phyloP scores from a whole-genome alignment of 2,113 vertebrate species.

The Alectura lathami region DNA sequence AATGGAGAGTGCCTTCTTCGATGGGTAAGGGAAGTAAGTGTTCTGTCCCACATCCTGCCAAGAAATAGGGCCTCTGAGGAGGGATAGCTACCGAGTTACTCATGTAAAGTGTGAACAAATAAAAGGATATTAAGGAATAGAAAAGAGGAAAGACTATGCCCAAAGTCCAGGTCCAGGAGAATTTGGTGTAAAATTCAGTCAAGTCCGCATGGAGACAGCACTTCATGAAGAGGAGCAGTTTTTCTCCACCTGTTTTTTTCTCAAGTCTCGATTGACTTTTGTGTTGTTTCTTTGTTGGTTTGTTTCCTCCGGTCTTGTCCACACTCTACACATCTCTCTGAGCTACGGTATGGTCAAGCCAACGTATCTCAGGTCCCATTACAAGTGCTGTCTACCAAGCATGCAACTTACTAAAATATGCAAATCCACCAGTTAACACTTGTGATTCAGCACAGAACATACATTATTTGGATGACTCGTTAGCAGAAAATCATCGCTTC shows the following conservation, averaged over 20 bases:
- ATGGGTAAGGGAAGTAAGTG: neutral
- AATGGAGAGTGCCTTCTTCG: neutral
- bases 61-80: neutral
- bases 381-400: slow-evolving; percentile 1
- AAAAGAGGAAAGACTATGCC: neutral
- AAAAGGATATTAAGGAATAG: neutral
- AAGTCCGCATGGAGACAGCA: neutral
- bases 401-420: slow-evolving; percentile 49
- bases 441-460: slow-evolving; percentile 9
- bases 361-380: slow-evolving; percentile 2
- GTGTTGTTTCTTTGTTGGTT: neutral
- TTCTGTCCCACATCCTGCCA: neutral
- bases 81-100: neutral
- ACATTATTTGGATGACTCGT: neutral
- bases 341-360: slow-evolving; percentile 11
- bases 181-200: neutral
- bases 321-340: neutral
- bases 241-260: neutral
- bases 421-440: slow-evolving; percentile 10
- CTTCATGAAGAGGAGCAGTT: neutral
- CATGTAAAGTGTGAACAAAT: neutral
- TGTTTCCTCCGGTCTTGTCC: neutral
- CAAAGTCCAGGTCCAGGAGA: neutral
- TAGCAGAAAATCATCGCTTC: slow-evolving; percentile 23
- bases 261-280: neutral